Evolutionary conservation across 2,888 invertebrate species (phyloP), one percentile per base, ranked within the genome.

Genomic region (Lamellibrachia satsuma): DNA sequence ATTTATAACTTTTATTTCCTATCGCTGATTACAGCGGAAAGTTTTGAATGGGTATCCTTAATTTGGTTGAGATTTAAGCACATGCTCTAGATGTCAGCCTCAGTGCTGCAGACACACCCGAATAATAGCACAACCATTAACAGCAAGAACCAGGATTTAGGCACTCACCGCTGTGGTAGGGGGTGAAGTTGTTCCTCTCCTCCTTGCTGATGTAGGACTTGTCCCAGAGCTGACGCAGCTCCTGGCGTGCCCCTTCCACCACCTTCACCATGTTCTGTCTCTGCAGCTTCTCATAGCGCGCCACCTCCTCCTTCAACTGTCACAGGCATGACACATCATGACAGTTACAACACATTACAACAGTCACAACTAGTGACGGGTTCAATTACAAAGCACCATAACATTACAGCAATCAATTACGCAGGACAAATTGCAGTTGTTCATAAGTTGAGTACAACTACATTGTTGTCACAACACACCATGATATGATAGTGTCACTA

Each of bases 221-320:
- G 93, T 98, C 97, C 98, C 98, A 99, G 97, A 98, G 97, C 11
- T 97, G 96, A 92, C 97, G 96, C 90, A 99, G 97, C 95, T 98
- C 98, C 0, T 97, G 96, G 52, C 98, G 97, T 2, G 98, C 97
- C 95, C 98, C 97, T 0, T 97, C 97, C 52, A 98, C 97, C 95
- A 97, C 97, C 91, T 96, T 96, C 55, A 96, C 96, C 93, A 98
- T 97, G 95, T 98, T 98, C 95, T 98, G 97, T 90, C 97, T 97
- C 94, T 98, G 98, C 93, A 98, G 97, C 52, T 97, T 97, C 95
- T 98, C 98, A 95, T 98, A 98, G 6, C 98, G 97, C 92, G 97
- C 97, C 52, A 98, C 97, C 96, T 99, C 98, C 27, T 97, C 97
- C 93, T 97, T 97, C 39, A 98, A 96, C 97, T 97, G 94, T 27